Percentiles rank a stretch among this genome's conserved stretches.
phyloP scores from a whole-genome alignment of 2,113 vertebrate species.

The Salvelinus fontinalis region DNA sequence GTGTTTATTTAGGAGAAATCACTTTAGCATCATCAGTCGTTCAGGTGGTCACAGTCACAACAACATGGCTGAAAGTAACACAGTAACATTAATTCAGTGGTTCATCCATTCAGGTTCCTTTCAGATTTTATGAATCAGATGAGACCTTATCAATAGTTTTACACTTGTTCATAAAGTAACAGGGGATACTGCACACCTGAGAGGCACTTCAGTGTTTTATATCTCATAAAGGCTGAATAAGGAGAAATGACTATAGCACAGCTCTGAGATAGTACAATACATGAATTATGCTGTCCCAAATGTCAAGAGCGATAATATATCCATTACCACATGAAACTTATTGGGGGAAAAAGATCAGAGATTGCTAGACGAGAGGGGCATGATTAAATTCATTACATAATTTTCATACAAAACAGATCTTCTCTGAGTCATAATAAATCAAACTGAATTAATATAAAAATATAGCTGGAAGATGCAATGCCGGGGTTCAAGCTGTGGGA shows the following conservation, averaged over 20 bases:
- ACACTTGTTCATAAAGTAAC: constrained; percentile 9
- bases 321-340: not conserved
- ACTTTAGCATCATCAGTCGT: not conserved
- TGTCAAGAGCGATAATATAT: not conserved
- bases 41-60: not conserved
- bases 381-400: not conserved
- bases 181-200: constrained; percentile 18
- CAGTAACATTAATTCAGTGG: not conserved
- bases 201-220: constrained; percentile 51
- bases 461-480: too few species aligned
- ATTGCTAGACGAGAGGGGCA: not conserved
- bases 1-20: constrained; percentile 44
- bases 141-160: constrained; percentile 4
- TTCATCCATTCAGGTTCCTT: not conserved
- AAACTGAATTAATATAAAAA: constrained; percentile 22
- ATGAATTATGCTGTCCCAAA: not conserved
- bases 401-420: not conserved
- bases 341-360: not conserved
- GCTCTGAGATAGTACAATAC: not conserved
- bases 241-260: not conserved
- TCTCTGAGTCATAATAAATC: not conserved
- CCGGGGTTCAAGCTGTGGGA: too few species aligned
- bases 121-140: not conserved
- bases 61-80: not conserved
- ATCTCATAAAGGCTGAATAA: not conserved